Evolutionary conservation across 2,113 vertebrate species (phyloP).

Genomic region (Colaptes auratus): DNA sequence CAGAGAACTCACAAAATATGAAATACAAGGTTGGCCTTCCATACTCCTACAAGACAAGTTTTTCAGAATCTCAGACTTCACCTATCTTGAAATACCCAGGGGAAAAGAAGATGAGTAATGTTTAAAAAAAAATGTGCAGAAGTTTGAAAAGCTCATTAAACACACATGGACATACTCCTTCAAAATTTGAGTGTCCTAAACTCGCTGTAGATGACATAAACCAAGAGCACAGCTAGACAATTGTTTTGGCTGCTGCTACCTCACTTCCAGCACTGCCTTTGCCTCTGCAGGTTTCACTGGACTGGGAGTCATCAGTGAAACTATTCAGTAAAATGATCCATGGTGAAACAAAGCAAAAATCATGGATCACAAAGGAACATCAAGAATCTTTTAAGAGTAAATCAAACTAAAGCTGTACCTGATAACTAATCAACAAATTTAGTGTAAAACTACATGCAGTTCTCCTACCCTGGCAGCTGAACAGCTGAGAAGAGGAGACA

Average conservation of each 20-base stretch:
- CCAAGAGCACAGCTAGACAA: not conserved
- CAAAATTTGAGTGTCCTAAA: not conserved
- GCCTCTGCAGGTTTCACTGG: not conserved
- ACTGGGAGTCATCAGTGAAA: not conserved
- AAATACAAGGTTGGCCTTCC: not conserved
- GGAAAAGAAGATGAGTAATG: not conserved
- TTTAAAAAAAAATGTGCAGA: not conserved
- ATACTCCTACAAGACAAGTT: not conserved
- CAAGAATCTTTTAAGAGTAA: not conserved
- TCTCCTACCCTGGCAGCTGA: not conserved
- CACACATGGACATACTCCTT: not conserved
- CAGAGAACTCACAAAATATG: not conserved
- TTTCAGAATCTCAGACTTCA: not conserved
- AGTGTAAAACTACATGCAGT: accelerated
- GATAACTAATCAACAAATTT: not conserved
- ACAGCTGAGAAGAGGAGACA: not conserved
- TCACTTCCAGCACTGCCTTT: not conserved
- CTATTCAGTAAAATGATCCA: not conserved
- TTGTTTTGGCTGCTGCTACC: not conserved
- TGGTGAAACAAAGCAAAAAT: not conserved
- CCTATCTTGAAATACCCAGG: not conserved
- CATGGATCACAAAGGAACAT: not conserved
- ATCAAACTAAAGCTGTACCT: not conserved
- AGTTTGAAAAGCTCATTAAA: not conserved
- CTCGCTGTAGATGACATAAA: not conserved